A percentile compares a stretch with the other conserved stretches of the same genome.
phyloP scores from a whole-genome alignment of 1,140 invertebrate genomes.

The Micrasema minimum region DNA sequence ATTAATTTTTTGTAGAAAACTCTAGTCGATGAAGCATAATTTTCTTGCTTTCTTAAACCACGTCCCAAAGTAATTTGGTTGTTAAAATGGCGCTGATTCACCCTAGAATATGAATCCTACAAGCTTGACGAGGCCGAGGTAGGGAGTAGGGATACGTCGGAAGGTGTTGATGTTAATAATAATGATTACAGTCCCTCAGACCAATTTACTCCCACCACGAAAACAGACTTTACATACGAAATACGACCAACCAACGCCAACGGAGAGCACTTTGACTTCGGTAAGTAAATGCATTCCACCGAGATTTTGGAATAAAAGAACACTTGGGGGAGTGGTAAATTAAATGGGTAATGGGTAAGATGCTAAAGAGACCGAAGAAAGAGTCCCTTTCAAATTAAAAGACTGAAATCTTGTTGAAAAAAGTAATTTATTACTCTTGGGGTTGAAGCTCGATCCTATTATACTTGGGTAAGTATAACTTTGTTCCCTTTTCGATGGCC shows the following conservation, averaged over 20 bases:
- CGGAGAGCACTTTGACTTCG: not conserved
- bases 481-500: no score
- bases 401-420: not conserved
- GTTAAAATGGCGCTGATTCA: no score
- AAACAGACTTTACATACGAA: conserved; percentile 37
- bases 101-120: no score
- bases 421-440: conserved; percentile 6
- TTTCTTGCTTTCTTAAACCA: no score
- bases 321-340: conserved; percentile 9
- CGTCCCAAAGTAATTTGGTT: no score
- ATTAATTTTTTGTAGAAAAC: no score
- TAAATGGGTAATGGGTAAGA: conserved; percentile 9
- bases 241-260: conserved; percentile 7
- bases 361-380: not conserved
- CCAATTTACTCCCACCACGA: conserved; percentile 26
- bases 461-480: no score
- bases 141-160: no score
- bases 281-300: not conserved
- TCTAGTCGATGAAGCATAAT: no score
- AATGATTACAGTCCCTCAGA: conserved; percentile 44
- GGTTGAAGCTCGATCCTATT: no score
- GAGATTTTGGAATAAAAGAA: conserved; percentile 12
- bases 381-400: conserved; percentile 25
- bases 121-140: conserved; percentile 20
- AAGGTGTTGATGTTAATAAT: conserved; percentile 41